Evolutionary conservation across 2,113 vertebrate genomes (phyloP), one percentile per base, ranked within the genome.

Genomic region (Petrocephalus zakoni): DNA sequence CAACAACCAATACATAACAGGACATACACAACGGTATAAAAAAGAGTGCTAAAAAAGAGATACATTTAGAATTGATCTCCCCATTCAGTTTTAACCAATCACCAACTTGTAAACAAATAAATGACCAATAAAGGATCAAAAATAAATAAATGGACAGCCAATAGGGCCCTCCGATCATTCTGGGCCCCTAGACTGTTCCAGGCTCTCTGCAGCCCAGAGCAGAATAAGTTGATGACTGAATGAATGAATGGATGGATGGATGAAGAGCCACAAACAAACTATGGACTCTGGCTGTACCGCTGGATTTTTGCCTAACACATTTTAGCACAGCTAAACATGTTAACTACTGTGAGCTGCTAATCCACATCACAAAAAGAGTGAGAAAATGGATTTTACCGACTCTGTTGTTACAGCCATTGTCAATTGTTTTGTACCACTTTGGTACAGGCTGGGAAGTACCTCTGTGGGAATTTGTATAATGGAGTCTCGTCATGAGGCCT

Each of bases 391-490:
- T 68, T 82, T 85, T 58, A 87, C 53, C 83, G 37, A 29, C 72
- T 78, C 13, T 37, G 51, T 88, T 85, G 25, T 49, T 88, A 37
- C 52, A 78, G 53, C 49, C 87, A 25, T 37, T 88, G 29, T 72
- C 8, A 75, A 15, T 72, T 42, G 85, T 87, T 90, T 52, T 90
- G 86, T 64, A 5, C 34, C 88, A 89, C 29, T 51, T 47, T 85
- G 83, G 86, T 46, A 55, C 25, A 51, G 13, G 81, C 68, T 83
- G 51, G 89, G 53, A 37, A 55, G 85, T 68, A 81, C 75, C 92
- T 85, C 68, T 21, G 19, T 17, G 72, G 58, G 86, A 89, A 92
- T 90, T 90, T 81, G 90, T 82, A 75, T 82, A 85, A 88, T 11
- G 81, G 42, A 75, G 61, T 88, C 82, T 83, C 22, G 61, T 78